Evolutionary conservation across 2,888 invertebrate species (phyloP).

Genomic region (Meteorus cinctellus): DNA sequence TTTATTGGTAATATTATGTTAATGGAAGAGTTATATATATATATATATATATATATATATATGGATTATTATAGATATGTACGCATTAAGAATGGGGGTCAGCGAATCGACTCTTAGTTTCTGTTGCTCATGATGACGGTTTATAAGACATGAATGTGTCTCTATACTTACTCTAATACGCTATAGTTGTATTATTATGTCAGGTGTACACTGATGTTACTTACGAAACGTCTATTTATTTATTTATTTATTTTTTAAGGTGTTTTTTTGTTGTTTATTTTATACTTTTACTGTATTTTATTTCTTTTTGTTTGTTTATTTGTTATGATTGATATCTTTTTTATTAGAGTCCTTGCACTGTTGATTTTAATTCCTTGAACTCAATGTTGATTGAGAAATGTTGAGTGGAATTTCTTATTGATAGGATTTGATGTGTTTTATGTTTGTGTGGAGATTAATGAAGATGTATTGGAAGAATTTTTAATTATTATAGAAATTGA

Average conservation of each 20-base stretch:
- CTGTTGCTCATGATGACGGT: not conserved
- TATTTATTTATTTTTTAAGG: not conserved
- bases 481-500: no score
- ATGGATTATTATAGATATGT: not conserved
- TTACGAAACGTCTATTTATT: not conserved
- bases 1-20: constrained; percentile 62
- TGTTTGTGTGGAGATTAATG: no score
- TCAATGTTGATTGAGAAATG: no score
- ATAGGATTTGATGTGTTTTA: no score
- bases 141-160: not conserved
- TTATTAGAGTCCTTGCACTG: no score
- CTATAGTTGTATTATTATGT: not conserved
- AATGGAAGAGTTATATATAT: constrained; percentile 54
- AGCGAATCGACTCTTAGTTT: constrained; percentile 5
- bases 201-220: not conserved
- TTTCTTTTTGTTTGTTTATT: no score
- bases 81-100: not conserved
- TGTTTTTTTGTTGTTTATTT: not conserved
- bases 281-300: not conserved
- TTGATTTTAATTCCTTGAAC: no score
- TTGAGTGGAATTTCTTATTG: no score
- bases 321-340: no score
- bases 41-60: constrained; percentile 27
- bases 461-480: no score
- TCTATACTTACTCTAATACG: not conserved